These are phyloP conservation scores for Kryptopterus vitreolus DNA, from an alignment of 2,797 vertebrate genomes.

Conservation along the genomic window DNA sequence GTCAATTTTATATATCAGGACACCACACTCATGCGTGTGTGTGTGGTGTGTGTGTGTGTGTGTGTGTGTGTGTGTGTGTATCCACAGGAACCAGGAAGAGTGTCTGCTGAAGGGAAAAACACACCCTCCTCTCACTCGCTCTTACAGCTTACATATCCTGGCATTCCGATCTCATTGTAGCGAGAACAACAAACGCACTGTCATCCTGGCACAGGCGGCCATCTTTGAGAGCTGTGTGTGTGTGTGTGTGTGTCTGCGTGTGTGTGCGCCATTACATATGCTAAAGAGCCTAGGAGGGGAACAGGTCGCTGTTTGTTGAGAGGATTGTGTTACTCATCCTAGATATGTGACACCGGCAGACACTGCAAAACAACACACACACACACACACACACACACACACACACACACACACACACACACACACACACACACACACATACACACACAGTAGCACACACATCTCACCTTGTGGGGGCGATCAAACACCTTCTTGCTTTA, in stretches of 20 bases:
- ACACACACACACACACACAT: constrained; percentile 20
- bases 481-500: constrained; percentile 35
- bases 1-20: neutral
- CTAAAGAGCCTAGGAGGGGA: constrained; percentile 46
- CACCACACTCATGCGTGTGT: neutral
- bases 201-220: constrained; percentile 64
- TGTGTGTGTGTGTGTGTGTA: constrained; percentile 25
- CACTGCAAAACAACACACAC: constrained; percentile 25
- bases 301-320: constrained; percentile 53
- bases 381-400: constrained; percentile 11
- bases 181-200: constrained; percentile 68
- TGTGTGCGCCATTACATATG: constrained; percentile 55
- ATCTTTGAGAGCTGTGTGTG: constrained; percentile 51
- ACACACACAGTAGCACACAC: too few species aligned
- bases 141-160: constrained; percentile 64
- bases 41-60: constrained; percentile 5
- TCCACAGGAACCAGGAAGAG: constrained; percentile 53
- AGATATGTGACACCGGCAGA: constrained; percentile 19
- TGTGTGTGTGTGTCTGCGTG: constrained; percentile 33
- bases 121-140: constrained; percentile 25
- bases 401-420: constrained; percentile 11
- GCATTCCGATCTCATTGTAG: constrained; percentile 69
- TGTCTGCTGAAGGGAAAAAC: constrained; percentile 37
- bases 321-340: constrained; percentile 45
- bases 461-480: neutral